These are phyloP conservation scores for Homarus gammarus DNA, from an alignment of 2,888 invertebrate genomes.

Conservation along the genomic window DNA sequence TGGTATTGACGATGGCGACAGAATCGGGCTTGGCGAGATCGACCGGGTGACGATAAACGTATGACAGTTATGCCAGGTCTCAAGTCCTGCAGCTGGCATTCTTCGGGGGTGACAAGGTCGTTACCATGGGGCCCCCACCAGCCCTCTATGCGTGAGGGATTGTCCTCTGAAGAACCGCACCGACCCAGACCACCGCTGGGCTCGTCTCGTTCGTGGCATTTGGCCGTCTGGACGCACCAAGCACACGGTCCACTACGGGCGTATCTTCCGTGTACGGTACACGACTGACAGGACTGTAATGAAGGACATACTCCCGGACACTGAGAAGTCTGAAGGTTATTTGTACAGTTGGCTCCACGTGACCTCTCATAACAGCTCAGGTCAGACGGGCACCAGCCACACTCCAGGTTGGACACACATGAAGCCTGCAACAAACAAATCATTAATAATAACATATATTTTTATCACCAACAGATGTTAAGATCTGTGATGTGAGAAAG, in stretches of 20 bases:
- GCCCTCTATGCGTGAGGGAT: constrained; percentile 83
- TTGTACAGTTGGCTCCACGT: constrained; percentile 92
- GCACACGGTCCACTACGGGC: constrained; percentile 89
- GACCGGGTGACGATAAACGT: constrained; percentile 91
- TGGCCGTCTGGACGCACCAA: constrained; percentile 96
- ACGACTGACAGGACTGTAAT: constrained; percentile 93
- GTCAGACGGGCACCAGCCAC: constrained; percentile 94
- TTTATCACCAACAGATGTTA: too few relatives aligned
- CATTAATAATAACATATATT: too few relatives aligned
- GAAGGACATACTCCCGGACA: constrained; percentile 92
- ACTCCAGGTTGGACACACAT: constrained; percentile 82
- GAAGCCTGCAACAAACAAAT: constrained; percentile 57
- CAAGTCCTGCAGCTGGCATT: constrained; percentile 85
- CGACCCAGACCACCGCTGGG: constrained; percentile 75
- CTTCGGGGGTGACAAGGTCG: constrained; percentile 85
- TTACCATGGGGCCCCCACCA: constrained; percentile 95
- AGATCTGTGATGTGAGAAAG: too few relatives aligned
- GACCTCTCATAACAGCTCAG: constrained; percentile 90
- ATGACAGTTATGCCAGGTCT: constrained; percentile 93
- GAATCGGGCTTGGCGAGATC: constrained; percentile 93
- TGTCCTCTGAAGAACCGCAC: constrained; percentile 54
- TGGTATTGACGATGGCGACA: constrained; percentile 90
- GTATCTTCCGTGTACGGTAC: constrained; percentile 90
- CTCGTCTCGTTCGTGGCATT: constrained; percentile 92
- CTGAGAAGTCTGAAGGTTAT: constrained; percentile 91